Base-by-base conservation (phyloP, 2,113 vertebrate genomes). In the Rhinolophus sinicus region DNA sequence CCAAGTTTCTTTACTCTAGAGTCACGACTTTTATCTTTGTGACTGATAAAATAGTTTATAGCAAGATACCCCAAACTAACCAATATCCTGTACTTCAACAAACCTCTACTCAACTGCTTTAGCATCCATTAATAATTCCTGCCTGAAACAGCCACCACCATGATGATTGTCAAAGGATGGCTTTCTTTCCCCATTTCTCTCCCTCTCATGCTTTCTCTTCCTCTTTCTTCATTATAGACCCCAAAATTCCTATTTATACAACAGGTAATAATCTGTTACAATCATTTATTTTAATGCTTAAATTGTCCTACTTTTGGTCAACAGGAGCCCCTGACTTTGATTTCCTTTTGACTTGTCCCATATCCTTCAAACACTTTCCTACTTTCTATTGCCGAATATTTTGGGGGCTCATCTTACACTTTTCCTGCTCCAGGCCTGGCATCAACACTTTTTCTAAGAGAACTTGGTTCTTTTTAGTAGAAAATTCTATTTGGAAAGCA, bases 401-500 rank as follows among this genome's bases (percentile, higher is more conserved):
- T n/a, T 24, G 22, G 28, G 22, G 9, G 26, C 5, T 75, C 19
- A 56, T 67, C 67, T 92, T 86, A 86, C 3, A 44, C 7, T 82
- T 76, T 72, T 87, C 60, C 65, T 89, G 47, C 15, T 38, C 38
- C 18, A 70, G 38, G 18, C 60, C 88, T 92, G 40, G 44, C 88
- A 72, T 85, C 19, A 92, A 83, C n/a, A 6, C 0, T 89, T 94
- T 84, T 78, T 33, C 30, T 38, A 72, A 60, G 6, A 44, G 11
- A 8, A 7, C 13, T 92, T 87, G 77, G 12, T 70, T 94, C 18
- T 38, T 92, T 88, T 88, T 35, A 92, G 38, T 65, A 28, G 35
- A 88, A 92, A 96, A 44, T 81, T 92, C 47, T 82, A 62, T n/a
- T 97, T 88, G 26, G n/a, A 96, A 96, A 96, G 44, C 52, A 81